phyloP scores from a whole-genome alignment of 92 coral and sea anemone species.

The Paramuricea clavata region DNA sequence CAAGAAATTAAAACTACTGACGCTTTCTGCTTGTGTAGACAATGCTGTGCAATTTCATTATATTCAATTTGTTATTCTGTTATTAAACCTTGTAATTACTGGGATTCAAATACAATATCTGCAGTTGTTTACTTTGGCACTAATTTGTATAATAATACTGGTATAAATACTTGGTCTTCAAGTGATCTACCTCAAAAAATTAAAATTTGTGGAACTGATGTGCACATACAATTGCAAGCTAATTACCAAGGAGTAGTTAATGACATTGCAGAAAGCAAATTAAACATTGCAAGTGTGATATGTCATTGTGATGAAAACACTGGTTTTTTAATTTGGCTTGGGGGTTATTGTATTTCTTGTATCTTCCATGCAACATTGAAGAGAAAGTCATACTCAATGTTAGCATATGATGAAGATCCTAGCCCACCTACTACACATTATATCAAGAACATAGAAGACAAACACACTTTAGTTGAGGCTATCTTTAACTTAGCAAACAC shows the following conservation, averaged over 20 bases:
- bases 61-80: conserved; percentile 72
- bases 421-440: conserved; percentile 2
- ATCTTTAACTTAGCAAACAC: conserved; percentile 8
- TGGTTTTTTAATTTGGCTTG: conserved; percentile 44
- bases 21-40: conserved; percentile 27
- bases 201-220: conserved; percentile 11
- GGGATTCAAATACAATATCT: conserved; percentile 63
- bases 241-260: conserved; percentile 47
- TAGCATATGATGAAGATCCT: conserved; percentile 4
- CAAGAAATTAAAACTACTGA: conserved; percentile 18
- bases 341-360: conserved; percentile 56
- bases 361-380: conserved; percentile 42
- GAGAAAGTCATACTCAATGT: conserved; percentile 38
- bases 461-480: conserved; percentile 5
- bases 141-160: conserved; percentile 14
- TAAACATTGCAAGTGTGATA: conserved; percentile 44
- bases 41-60: conserved; percentile 66
- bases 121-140: conserved; percentile 62
- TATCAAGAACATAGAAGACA: conserved; percentile 1
- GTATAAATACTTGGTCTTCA: conserved; percentile 15
- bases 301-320: conserved; percentile 24
- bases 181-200: conserved; percentile 2
- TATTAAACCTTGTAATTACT: conserved; percentile 69
- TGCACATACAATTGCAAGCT: conserved; percentile 10
- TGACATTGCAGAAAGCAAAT: conserved; percentile 41